A percentile compares a stretch with the other conserved stretches of the same genome.
phyloP scores from a whole-genome alignment of 53 echinoderm and acorn worm species.

The Hippasteria phrygiana region DNA sequence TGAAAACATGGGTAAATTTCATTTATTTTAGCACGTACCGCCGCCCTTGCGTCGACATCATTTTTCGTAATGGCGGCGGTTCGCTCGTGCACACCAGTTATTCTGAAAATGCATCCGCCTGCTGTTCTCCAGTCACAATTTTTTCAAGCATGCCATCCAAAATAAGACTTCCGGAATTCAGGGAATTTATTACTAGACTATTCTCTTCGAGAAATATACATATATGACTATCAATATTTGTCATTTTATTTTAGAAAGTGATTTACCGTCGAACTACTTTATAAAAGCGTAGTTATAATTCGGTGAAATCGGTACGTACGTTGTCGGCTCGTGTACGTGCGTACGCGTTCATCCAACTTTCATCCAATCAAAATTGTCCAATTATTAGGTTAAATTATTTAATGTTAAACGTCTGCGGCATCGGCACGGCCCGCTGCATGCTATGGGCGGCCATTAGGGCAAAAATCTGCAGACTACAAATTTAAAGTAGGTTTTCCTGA shows the following conservation, averaged over 20 bases:
- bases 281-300: background rate
- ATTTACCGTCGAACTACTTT: background rate
- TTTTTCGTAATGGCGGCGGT: background rate
- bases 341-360: background rate
- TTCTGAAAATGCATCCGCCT: background rate
- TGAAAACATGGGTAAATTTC: no score
- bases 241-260: background rate
- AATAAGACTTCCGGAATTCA: background rate
- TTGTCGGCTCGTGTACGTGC: background rate
- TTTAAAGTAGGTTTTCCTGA: no score
- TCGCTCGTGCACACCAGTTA: background rate
- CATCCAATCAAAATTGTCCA: background rate
- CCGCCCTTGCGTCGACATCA: no score
- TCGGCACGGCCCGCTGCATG: no score
- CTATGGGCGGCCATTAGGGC: no score
- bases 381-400: background rate
- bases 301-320: background rate
- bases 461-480: no score
- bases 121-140: background rate
- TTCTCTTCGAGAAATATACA: background rate
- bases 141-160: background rate
- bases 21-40: no score
- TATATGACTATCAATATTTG: background rate
- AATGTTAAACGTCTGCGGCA: background rate
- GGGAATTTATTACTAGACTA: background rate